phyloP scores from a whole-genome alignment of 2,888 invertebrate species.

The Nasonovia ribisnigri region DNA sequence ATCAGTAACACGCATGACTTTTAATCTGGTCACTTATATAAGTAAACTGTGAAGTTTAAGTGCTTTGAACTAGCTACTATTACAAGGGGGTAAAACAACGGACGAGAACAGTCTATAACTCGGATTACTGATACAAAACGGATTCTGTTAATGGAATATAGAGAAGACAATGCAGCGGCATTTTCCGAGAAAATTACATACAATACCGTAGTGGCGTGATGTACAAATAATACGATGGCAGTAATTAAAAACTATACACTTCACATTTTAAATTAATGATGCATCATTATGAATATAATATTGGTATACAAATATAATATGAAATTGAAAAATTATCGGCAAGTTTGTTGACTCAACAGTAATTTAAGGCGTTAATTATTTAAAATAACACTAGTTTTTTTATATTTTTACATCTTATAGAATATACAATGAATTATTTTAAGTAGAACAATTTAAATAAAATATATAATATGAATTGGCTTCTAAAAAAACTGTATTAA shows the following conservation, averaged over 20 bases:
- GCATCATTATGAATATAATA: conserved; percentile 9
- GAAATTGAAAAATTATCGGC: not conserved
- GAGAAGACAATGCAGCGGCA: conserved; percentile 22
- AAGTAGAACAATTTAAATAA: not conserved
- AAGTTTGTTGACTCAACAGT: not conserved
- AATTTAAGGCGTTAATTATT: conserved; percentile 21
- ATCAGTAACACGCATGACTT: not conserved
- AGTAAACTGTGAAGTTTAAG: conserved; percentile 30
- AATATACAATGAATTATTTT: not conserved
- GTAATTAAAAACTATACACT: conserved; percentile 58
- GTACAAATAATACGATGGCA: conserved; percentile 5
- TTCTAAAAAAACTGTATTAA: not conserved
- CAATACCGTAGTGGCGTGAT: conserved; percentile 29
- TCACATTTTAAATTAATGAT: conserved; percentile 44
- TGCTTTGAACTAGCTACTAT: not conserved
- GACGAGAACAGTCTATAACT: not conserved
- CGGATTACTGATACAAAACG: conserved; percentile 44
- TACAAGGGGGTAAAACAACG: not conserved
- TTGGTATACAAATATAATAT: not conserved
- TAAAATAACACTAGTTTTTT: not conserved
- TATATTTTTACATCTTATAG: not conserved
- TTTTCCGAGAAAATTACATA: conserved; percentile 42
- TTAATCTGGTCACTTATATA: not conserved
- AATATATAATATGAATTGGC: not conserved
- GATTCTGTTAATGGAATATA: conserved; percentile 47